phyloP scores from a whole-genome alignment of 2,888 invertebrate species.

The Timema cristinae region DNA sequence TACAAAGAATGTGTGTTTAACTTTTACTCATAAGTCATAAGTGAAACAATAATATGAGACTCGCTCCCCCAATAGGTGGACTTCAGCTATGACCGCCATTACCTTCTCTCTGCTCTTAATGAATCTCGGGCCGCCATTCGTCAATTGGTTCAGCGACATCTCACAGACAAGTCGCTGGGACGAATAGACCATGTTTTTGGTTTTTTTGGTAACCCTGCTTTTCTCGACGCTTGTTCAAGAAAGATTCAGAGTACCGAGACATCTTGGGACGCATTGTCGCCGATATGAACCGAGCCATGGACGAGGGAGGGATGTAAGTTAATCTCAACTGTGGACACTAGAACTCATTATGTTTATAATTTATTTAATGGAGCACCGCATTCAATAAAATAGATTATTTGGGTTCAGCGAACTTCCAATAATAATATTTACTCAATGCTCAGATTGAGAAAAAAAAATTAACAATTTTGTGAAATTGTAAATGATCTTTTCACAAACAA shows the following conservation, averaged over 20 bases:
- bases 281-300: conserved; percentile 63
- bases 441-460: no score
- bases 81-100: conserved; percentile 80
- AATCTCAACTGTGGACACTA: no score
- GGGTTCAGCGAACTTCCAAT: no score
- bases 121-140: conserved; percentile 75
- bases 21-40: no score
- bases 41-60: no score
- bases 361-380: no score
- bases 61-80: conserved; percentile 52
- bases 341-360: no score
- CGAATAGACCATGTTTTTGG: conserved; percentile 75
- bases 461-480: no score
- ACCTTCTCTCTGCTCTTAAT: conserved; percentile 70
- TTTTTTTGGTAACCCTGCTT: conserved; percentile 59
- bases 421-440: no score
- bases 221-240: conserved; percentile 62
- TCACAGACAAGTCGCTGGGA: conserved; percentile 78
- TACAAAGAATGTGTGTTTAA: no score
- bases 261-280: conserved; percentile 59
- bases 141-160: conserved; percentile 69
- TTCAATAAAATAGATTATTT: no score
- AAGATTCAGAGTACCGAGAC: conserved; percentile 59
- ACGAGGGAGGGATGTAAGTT: conserved; percentile 54
- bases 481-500: no score